Conservation (phyloP, 2,888 invertebrate species). For the Stegophylla sp. region DNA sequence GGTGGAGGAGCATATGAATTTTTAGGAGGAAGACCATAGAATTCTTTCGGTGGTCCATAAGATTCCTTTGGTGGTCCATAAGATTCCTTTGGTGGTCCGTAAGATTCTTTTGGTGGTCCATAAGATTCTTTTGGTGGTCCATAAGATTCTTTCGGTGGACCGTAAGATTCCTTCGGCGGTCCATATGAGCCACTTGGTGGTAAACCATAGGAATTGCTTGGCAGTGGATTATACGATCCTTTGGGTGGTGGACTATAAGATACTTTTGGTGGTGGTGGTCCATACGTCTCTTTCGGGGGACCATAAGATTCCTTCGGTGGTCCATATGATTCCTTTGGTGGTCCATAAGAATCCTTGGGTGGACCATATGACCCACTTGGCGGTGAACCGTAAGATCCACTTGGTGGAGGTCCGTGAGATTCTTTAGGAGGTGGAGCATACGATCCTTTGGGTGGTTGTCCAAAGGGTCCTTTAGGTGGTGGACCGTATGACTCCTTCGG, state of each 20-base stretch:
- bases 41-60: slow-evolving; percentile 65
- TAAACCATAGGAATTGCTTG: slow-evolving; percentile 64
- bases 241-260: slow-evolving; percentile 65
- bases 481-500: slow-evolving; percentile 65
- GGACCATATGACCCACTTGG: slow-evolving; percentile 61
- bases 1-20: slow-evolving; percentile 64
- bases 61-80: slow-evolving; percentile 62
- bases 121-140: slow-evolving; percentile 63
- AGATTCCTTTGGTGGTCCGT: slow-evolving; percentile 63
- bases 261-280: slow-evolving; percentile 63
- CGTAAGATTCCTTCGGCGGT: slow-evolving; percentile 58
- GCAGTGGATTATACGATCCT: slow-evolving; percentile 63
- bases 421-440: slow-evolving; percentile 64
- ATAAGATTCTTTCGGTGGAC: slow-evolving; percentile 60
- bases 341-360: slow-evolving; percentile 66
- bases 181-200: slow-evolving; percentile 63
- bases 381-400: slow-evolving; percentile 67
- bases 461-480: slow-evolving; percentile 63
- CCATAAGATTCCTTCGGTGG: slow-evolving; percentile 63
- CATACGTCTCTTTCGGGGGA: slow-evolving; percentile 64
- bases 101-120: slow-evolving; percentile 63
- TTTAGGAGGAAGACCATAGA: slow-evolving; percentile 63
- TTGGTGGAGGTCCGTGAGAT: slow-evolving; percentile 66
- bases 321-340: slow-evolving; percentile 68
- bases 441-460: slow-evolving; percentile 64